Percentiles rank a stretch among this genome's conserved stretches.
These are phyloP conservation scores for Verasper variegatus DNA, from an alignment of 2,113 vertebrate genomes.

Conservation along the genomic window DNA sequence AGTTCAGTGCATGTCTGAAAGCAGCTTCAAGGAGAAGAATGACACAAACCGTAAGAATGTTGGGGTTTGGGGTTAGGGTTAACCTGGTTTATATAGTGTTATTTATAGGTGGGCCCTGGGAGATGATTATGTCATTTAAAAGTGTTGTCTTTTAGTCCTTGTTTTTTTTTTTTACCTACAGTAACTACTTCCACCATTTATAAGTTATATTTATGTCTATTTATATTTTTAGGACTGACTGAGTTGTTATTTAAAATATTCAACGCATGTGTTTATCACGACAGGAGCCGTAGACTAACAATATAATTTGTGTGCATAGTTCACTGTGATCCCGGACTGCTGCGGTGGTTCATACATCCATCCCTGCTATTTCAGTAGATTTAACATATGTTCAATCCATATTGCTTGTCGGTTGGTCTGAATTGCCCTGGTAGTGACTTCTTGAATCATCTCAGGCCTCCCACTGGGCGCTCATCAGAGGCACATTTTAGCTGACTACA, in stretches of 20 bases:
- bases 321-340: background rate
- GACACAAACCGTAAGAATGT: background rate
- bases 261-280: background rate
- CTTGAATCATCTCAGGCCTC: slow-evolving; percentile 24
- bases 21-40: too few species aligned
- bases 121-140: too few species aligned
- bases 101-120: background rate
- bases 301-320: background rate
- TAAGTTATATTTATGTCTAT: background rate
- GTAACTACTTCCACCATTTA: background rate
- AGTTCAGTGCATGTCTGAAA: too few species aligned
- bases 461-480: slow-evolving; percentile 20
- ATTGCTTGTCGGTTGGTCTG: background rate
- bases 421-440: slow-evolving; percentile 32
- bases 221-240: background rate
- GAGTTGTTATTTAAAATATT: background rate
- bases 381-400: slow-evolving; percentile 1
- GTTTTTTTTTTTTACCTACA: too few species aligned
- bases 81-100: background rate
- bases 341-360: background rate
- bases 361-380: background rate
- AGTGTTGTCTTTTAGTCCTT: background rate
- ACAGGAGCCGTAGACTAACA: background rate
- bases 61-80: too few species aligned
- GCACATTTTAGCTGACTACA: slow-evolving; percentile 39